Evolutionary conservation across 1,140 invertebrate genomes (phyloP), one percentile per base, ranked within the genome.

Genomic region (Dufourea novaeangliae): DNA sequence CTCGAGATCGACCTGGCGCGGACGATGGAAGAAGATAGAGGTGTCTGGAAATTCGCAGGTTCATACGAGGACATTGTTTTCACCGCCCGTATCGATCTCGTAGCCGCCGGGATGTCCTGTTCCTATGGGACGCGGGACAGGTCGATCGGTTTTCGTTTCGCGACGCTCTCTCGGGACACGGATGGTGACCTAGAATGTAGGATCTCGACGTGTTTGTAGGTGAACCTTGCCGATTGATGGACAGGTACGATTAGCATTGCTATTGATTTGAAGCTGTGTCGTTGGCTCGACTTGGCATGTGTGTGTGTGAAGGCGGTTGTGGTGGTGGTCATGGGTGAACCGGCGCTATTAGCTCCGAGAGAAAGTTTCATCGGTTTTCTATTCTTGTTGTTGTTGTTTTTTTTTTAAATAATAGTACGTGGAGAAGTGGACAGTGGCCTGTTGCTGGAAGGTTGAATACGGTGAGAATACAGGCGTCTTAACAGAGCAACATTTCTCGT

Each of bases 71-170:
- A 32, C 44, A n/a, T 27, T 64, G 46, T 39, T 67, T 67, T 67
- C 27, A 11, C 46, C 20, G 12, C 34, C 54, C 7, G 59, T 66
- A 76, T 76, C 66, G 66, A 76, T 76, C 46, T 76, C 54, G n/a
- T n/a, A n/a, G n/a, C n/a, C n/a, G 39, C 37, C 7, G 54, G 73
- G 39, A 61, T 50, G 54, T 76, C 54, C 54, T 46, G 64, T 69
- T 46, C 37, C 25, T 39, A 69, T 17, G 50, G 63, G 37, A 41
- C 52, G n/a, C 34, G 57, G 34, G 52, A 29, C 39, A 5, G 14
- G 29, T 34, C 32, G 8, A 8, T 41, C 17, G 64, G 29, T 41
- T 75, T n/a, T 59, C 63, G 50, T 57, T 56, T 12, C 52, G 37
- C 27, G 39, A 74, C 29, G 27, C 46, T 68, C 32, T 22, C 63